phyloP scores from a whole-genome alignment of 2,888 invertebrate genomes.

The Agonopterix arenella region DNA sequence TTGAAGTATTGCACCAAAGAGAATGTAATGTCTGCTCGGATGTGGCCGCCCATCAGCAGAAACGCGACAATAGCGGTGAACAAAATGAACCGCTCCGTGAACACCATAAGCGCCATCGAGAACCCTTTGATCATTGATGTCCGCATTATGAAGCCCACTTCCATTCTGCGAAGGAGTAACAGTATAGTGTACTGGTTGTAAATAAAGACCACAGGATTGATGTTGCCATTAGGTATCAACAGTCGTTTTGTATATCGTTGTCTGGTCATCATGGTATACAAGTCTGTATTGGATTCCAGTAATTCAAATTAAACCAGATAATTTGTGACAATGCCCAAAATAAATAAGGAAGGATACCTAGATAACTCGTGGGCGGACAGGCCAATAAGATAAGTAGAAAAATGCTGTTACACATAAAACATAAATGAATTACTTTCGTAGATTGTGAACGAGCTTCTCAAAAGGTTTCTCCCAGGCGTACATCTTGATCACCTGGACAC shows the following conservation, averaged over 20 bases:
- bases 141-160: slow-evolving; percentile 81
- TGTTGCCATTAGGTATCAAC: too few species aligned
- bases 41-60: slow-evolving; percentile 79
- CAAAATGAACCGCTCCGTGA: slow-evolving; percentile 89
- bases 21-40: slow-evolving; percentile 82
- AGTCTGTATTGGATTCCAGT: too few species aligned
- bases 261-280: too few species aligned
- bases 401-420: neutral
- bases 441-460: slow-evolving; percentile 78
- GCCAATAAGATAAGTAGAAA: too few species aligned
- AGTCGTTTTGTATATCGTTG: too few species aligned
- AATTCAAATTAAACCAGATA: too few species aligned
- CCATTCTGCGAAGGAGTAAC: slow-evolving; percentile 66
- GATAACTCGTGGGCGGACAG: too few species aligned
- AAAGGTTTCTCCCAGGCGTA: slow-evolving; percentile 91
- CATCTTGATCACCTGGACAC: slow-evolving; percentile 91
- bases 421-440: slow-evolving; percentile 78
- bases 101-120: slow-evolving; percentile 82
- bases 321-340: too few species aligned
- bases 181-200: too few species aligned
- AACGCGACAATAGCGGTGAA: slow-evolving; percentile 87
- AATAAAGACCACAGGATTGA: too few species aligned
- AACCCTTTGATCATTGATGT: slow-evolving; percentile 82
- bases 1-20: slow-evolving; percentile 88
- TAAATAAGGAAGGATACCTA: too few species aligned